phyloP scores from a whole-genome alignment of 1,140 invertebrate species.

The Yoshiicerus persimilis region DNA sequence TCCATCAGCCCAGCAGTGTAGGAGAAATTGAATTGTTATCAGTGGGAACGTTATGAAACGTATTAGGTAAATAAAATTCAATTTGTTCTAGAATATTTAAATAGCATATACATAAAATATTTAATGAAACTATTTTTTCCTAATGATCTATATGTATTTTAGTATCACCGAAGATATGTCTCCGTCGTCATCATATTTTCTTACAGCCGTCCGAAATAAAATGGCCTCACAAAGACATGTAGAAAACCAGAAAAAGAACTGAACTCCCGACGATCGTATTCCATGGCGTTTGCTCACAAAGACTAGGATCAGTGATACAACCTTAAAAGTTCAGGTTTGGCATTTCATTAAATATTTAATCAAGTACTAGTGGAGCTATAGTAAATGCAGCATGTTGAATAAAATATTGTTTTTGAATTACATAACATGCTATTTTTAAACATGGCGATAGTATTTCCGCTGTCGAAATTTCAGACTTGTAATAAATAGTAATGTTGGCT shows the following conservation, averaged over 20 bases:
- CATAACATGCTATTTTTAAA: constrained; percentile 45
- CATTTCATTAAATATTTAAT: not conserved
- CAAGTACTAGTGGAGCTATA: too few species aligned
- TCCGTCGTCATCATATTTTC: not conserved
- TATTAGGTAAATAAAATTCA: constrained; percentile 55
- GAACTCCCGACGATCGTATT: constrained; percentile 79
- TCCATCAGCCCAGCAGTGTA: constrained; percentile 80
- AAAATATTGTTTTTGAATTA: constrained; percentile 34
- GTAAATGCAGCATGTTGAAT: too few species aligned
- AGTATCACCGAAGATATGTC: not conserved
- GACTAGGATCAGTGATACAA: not conserved
- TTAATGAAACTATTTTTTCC: not conserved
- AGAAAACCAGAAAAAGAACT: constrained; percentile 86
- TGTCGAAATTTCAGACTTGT: constrained; percentile 11
- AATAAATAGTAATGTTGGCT: too few species aligned
- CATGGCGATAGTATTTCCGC: constrained; percentile 54
- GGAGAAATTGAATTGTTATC: constrained; percentile 68
- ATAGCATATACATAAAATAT: not conserved
- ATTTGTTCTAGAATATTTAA: not conserved
- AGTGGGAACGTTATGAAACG: constrained; percentile 81
- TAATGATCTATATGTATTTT: not conserved
- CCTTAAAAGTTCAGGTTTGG: not conserved
- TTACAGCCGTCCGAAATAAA: constrained; percentile 65
- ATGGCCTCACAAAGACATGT: constrained; percentile 68
- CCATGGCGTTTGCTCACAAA: constrained; percentile 59